These are phyloP conservation scores for Spilogale gracilis DNA, from an alignment of 2,113 vertebrate species.

Conservation along the genomic window DNA sequence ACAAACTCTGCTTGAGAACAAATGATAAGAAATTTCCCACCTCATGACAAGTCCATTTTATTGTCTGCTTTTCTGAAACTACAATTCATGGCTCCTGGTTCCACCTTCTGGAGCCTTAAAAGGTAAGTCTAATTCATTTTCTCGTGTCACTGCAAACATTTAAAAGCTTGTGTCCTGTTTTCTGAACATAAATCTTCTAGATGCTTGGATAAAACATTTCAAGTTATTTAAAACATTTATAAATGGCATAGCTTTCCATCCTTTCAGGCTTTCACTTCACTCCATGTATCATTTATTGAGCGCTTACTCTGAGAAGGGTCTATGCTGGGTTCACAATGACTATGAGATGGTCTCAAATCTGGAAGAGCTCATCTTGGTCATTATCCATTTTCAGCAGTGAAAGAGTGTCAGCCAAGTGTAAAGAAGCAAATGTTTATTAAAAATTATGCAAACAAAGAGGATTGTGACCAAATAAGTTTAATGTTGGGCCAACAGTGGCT, in stretches of 20 bases:
- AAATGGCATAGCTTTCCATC: not conserved
- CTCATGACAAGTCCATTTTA: not conserved
- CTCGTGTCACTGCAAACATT: not conserved
- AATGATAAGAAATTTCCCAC: not conserved
- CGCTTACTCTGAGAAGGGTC: not conserved
- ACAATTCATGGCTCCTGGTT: not conserved
- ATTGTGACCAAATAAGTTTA: not conserved
- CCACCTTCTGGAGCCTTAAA: not conserved
- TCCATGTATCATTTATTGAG: not conserved
- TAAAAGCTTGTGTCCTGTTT: not conserved
- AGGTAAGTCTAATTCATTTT: not conserved
- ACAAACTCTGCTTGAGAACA: not conserved
- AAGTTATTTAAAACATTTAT: not conserved
- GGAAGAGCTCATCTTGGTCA: not conserved
- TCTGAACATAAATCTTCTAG: not conserved
- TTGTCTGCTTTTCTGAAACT: not conserved
- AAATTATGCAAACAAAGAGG: not conserved
- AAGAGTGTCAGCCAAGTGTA: not conserved
- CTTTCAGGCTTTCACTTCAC: not conserved
- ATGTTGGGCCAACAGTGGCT: not conserved
- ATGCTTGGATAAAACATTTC: not conserved
- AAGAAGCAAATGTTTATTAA: not conserved
- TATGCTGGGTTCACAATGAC: not conserved
- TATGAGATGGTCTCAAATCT: not conserved
- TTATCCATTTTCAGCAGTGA: not conserved